Evolutionary conservation across 2,113 vertebrate species (phyloP).

Genomic region (Nothoprocta pentlandii): DNA sequence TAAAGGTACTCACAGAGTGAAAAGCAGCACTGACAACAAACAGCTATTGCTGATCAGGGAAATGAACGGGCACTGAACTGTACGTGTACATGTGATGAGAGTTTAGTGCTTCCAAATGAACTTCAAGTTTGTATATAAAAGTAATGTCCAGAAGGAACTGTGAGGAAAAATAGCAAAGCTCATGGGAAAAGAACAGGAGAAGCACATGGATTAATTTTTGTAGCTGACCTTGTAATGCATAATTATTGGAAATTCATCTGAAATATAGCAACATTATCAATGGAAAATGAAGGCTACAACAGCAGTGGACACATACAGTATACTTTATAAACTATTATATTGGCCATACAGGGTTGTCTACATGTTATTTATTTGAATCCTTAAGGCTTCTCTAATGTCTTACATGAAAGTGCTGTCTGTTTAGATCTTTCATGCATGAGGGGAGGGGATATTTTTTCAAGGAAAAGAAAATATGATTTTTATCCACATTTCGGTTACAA

Average conservation of each 20-base stretch:
- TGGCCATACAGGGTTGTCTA: conserved; percentile 68
- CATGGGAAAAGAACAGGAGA: conserved; percentile 21
- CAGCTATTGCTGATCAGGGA: conserved; percentile 37
- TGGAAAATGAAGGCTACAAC: conserved; percentile 64
- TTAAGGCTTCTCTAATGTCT: conserved; percentile 74
- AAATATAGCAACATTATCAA: conserved; percentile 40
- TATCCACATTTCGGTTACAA: conserved; percentile 75
- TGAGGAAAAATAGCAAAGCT: conserved; percentile 17
- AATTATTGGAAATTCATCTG: conserved; percentile 47
- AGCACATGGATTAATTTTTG: conserved; percentile 20
- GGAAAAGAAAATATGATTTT: conserved; percentile 55
- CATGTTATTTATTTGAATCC: conserved; percentile 60
- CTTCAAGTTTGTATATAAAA: conserved; percentile 16
- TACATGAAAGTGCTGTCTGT: conserved; percentile 68
- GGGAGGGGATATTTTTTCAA: conserved; percentile 49
- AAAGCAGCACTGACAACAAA: conserved; percentile 33
- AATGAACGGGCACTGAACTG: not conserved
- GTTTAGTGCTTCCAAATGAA: conserved; percentile 18
- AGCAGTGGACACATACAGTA: conserved; percentile 69
- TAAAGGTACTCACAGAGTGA: conserved; percentile 43
- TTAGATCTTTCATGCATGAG: conserved; percentile 78
- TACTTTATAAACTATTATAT: conserved; percentile 68
- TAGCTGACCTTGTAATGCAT: conserved; percentile 62
- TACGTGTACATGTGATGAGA: not conserved
- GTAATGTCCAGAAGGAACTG: conserved; percentile 2